Base-by-base conservation (phyloP, 2,113 vertebrate genomes). In the Notarius lentiginosus region DNA sequence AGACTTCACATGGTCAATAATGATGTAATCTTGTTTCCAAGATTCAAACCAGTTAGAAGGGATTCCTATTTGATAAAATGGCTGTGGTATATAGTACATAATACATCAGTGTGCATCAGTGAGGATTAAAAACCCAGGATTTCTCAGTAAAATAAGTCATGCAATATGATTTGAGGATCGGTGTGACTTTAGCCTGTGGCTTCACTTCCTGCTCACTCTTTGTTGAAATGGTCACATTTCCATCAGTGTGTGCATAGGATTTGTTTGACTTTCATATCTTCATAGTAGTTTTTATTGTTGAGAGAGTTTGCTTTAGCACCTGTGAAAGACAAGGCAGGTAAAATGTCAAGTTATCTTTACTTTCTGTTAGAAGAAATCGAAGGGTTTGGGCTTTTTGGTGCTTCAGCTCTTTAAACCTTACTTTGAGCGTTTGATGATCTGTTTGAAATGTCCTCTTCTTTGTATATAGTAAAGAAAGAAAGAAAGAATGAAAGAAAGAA, bases 241-340 rank as follows among this genome's bases (percentile, higher is more conserved):
- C 17, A 56, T 8, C 66, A 11, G 10, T 24, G 11, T 73, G 30
- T 58, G n/a, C n/a, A 15, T 58, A 9, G 56, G 22, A 61, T 61
- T 61, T 58, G 53, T 60, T 73, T 70, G 53, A 73, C 66, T 30
- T 53, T 84, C 51, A 84, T 22, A 81, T 61, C 30, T 75, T 11
- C 2, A 20, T 24, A 24, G 72, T 75, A 49, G 68, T 61, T 72
- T 61, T 18, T 61, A 30, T 49, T 84, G 22, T 76, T 49, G 60
- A 63, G 27, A 63, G 27, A 60, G 53, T 72, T 55, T 30, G 51
- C n/a, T 84, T 15, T 47, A 73, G 55, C 55, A 18, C 27, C 10
- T 81, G 34, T 61, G 11, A 41, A 47, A 61, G 4, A 75, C 24
- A 75, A 75, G 17, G 18, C 18, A 75, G 41, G 20, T 20, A 24